phyloP scores from a whole-genome alignment of 1,140 invertebrate species.

The Araneus ventricosus region DNA sequence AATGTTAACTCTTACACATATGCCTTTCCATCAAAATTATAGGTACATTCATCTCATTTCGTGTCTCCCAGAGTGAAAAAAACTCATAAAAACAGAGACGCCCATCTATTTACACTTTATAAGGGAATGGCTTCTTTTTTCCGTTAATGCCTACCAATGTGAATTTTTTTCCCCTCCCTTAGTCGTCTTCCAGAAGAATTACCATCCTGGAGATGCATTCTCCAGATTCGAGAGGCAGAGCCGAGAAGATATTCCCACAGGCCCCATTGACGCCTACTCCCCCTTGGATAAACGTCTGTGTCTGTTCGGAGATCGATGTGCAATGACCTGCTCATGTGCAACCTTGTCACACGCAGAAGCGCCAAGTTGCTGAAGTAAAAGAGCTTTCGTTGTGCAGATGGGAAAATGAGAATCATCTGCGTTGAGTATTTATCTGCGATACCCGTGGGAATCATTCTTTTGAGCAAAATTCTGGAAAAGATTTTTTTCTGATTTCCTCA shows the following conservation, averaged over 20 bases:
- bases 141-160: background rate
- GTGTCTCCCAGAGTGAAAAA: background rate
- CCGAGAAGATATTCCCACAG: background rate
- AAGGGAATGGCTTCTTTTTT: conserved; percentile 21
- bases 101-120: background rate
- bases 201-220: conserved; percentile 11
- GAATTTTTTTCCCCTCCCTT: background rate
- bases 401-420: background rate
- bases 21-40: too few species aligned
- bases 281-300: conserved; percentile 35
- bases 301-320: conserved; percentile 39
- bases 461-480: background rate
- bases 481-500: background rate
- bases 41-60: background rate
- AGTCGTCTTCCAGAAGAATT: background rate
- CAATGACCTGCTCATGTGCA: conserved; percentile 23
- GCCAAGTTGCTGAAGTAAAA: conserved; percentile 2
- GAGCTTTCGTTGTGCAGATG: conserved; percentile 37
- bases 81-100: background rate
- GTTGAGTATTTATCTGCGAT: background rate
- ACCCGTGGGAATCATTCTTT: background rate
- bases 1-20: too few species aligned
- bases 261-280: conserved; percentile 26
- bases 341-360: background rate
- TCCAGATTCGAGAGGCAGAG: background rate